A percentile compares a stretch with the other conserved stretches of the same genome.
phyloP scores from a whole-genome alignment of 2,888 invertebrate genomes.

The Mythimna vitellina region DNA sequence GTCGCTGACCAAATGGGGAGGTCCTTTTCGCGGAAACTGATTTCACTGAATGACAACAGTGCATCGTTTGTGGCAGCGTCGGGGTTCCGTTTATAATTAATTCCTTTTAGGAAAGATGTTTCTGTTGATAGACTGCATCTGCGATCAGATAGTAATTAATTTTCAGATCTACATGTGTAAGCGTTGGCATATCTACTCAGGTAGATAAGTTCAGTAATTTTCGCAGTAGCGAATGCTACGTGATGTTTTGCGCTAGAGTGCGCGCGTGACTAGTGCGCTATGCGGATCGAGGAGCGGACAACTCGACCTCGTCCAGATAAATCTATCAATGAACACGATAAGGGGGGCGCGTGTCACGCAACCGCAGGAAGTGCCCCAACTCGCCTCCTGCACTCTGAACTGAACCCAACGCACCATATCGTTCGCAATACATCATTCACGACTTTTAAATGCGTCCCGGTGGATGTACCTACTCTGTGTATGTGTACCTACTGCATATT shows the following conservation, averaged over 20 bases:
- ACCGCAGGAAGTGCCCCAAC: constrained; percentile 85
- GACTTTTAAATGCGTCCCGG: constrained; percentile 58
- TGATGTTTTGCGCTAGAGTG: constrained; percentile 61
- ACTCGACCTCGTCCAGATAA: constrained; percentile 87
- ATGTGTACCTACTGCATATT: neutral
- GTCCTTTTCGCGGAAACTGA: constrained; percentile 73
- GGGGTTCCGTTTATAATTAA: constrained; percentile 67
- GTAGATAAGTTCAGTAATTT: constrained; percentile 13
- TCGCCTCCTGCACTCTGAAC: constrained; percentile 81
- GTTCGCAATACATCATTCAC: constrained; percentile 69
- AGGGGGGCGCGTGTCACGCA: constrained; percentile 85
- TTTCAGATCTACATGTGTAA: constrained; percentile 23
- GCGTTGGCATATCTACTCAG: neutral
- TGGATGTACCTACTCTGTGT: constrained; percentile 23
- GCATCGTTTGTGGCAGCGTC: constrained; percentile 63
- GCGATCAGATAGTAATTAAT: constrained; percentile 45
- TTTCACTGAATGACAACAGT: constrained; percentile 77
- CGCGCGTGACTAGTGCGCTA: constrained; percentile 68
- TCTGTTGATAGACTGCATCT: constrained; percentile 49
- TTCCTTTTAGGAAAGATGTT: constrained; percentile 56
- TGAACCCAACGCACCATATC: constrained; percentile 71
- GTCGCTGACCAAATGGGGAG: constrained; percentile 70
- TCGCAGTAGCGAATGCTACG: constrained; percentile 38
- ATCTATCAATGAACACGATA: constrained; percentile 89
- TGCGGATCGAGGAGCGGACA: constrained; percentile 70